Evolutionary conservation across 1,140 invertebrate species (phyloP).

Genomic region (Euschistus heros): DNA sequence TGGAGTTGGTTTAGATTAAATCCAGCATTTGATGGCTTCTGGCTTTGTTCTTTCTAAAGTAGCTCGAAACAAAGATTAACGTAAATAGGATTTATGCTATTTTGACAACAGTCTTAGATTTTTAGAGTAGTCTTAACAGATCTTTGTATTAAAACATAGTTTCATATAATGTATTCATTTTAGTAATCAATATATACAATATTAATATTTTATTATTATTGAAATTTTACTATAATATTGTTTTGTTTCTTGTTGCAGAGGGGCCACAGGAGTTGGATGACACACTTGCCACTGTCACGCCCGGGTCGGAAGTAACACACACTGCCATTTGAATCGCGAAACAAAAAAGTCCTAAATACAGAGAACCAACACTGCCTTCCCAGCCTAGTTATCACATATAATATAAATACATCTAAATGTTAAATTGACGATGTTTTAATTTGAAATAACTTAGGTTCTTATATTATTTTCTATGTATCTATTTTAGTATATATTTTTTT

Average conservation of each 20-base stretch:
- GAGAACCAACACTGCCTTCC: slow-evolving; percentile 8
- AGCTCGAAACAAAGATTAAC: too few species aligned
- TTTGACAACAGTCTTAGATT: too few species aligned
- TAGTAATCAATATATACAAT: too few species aligned
- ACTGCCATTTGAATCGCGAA: slow-evolving; percentile 1
- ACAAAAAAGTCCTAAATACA: not conserved
- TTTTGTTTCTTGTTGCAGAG: slow-evolving; percentile 11
- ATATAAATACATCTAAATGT: not conserved
- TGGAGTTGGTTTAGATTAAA: too few species aligned
- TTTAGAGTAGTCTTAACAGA: too few species aligned
- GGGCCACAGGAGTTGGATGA: slow-evolving; percentile 14
- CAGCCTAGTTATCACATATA: not conserved
- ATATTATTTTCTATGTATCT: slow-evolving; percentile 8
- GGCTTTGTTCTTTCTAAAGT: too few species aligned
- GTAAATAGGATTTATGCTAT: too few species aligned
- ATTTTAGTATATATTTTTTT: slow-evolving; percentile 10
- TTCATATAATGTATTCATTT: too few species aligned
- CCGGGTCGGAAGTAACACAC: not conserved
- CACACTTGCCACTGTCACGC: slow-evolving; percentile 10
- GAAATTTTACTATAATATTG: not conserved
- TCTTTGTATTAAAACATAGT: too few species aligned
- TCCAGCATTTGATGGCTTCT: too few species aligned
- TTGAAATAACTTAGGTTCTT: not conserved
- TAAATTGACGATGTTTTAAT: not conserved
- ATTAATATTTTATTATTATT: too few species aligned